Evolutionary conservation across 2,113 vertebrate genomes (phyloP), one percentile per base, ranked within the genome.

Genomic region (Gambusia affinis): DNA sequence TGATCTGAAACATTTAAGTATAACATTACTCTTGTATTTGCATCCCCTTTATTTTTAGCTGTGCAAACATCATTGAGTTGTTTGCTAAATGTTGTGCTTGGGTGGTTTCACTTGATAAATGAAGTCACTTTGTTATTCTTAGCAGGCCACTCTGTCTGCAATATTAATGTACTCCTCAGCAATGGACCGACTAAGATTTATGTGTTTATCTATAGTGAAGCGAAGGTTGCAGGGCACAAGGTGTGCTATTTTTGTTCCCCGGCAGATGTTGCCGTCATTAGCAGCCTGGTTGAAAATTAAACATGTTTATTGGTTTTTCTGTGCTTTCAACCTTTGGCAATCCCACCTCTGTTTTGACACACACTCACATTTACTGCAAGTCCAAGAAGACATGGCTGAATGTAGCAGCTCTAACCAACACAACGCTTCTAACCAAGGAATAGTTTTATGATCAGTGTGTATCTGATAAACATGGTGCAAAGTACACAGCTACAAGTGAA

Each of bases 171-270:
- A 1, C 19, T 19, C 0, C 19, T 8, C 24, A 17, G 37, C 22
- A 1, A 60, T 64, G 60, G 51, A 62, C 64, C 30, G 65, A 54
- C 22, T 67, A 37, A 39, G 57, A 44, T 57, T 57, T 11, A 19
- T 44, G 65, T 60, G 66, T 44, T 64, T 30, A 44, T 71, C 17
- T 51, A 37, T 37, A n/a, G 73, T 15, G 60, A 61, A 42, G 31
- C 4, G 28, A 60, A 69, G 60, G 61, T 64, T 60, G 37, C 37
- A 19, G 54, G 67, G 70, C 70, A 67, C 15, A 0, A 75, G 47
- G 64, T 75, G 67, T 78, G 74, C 76, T 87, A 75, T 78, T 83
- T 66, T 82, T 73, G 81, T 79, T 68, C 24, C 31, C 31, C 19
- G 1, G 51, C 54, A 66, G 69, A 35, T 82, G 72, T 42, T 31